Percentiles rank a stretch among this genome's conserved stretches.
These are phyloP conservation scores for Lepas anatifera DNA, from an alignment of 2,888 invertebrate species.

Conservation along the genomic window DNA sequence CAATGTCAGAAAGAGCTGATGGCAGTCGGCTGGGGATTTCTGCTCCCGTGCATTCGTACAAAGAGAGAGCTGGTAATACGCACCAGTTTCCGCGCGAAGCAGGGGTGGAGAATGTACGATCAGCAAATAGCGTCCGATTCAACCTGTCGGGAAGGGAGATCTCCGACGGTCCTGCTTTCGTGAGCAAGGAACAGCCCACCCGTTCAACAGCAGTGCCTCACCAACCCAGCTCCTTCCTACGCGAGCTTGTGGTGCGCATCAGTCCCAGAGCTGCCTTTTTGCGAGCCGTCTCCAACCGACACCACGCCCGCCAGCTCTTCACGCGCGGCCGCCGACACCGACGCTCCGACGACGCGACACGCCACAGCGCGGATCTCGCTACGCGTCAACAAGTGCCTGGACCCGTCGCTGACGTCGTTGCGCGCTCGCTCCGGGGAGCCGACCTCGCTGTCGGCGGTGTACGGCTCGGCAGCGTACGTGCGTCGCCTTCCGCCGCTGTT, in stretches of 20 bases:
- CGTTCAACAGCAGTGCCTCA: background rate
- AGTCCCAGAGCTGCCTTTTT: background rate
- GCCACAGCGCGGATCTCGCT: background rate
- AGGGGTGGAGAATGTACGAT: too few relatives aligned
- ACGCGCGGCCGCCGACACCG: background rate
- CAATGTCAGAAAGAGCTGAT: too few relatives aligned
- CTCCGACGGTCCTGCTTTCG: background rate
- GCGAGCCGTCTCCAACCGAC: background rate
- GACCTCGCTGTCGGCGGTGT: background rate
- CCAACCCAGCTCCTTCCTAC: background rate
- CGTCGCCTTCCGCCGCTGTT: constrained; percentile 5
- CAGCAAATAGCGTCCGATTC: background rate
- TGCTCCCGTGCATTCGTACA: too few relatives aligned
- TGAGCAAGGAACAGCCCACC: background rate
- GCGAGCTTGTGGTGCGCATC: constrained; percentile 2
- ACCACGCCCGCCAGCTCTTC: background rate
- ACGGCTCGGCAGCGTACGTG: background rate
- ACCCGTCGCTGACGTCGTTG: background rate
- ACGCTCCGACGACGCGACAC: background rate
- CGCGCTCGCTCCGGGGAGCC: background rate
- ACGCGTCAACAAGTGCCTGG: background rate
- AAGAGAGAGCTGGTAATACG: too few relatives aligned
- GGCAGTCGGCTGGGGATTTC: too few relatives aligned
- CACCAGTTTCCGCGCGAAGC: too few relatives aligned
- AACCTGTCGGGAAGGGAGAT: background rate